Conservation (phyloP, 2,113 vertebrate species). For the Mesembrinibis cayennensis region DNA sequence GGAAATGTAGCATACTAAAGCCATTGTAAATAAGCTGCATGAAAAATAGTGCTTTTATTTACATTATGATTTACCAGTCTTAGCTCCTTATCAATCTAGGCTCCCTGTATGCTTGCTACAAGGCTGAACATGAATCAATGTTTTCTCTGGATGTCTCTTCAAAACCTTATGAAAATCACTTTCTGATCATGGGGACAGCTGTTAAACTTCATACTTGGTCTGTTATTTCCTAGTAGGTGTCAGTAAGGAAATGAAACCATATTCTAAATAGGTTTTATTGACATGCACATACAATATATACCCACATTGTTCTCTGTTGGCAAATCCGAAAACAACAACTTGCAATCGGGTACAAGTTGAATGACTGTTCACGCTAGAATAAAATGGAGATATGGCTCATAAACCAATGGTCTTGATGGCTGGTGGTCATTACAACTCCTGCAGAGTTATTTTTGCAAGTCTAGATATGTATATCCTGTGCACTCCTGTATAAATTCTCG, state of each 20-base stretch:
- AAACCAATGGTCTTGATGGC: not conserved
- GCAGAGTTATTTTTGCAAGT: not conserved
- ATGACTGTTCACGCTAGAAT: not conserved
- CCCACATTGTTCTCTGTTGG: not conserved
- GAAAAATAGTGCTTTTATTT: conserved; percentile 74
- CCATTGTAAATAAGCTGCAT: conserved; percentile 71
- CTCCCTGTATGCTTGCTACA: conserved; percentile 45
- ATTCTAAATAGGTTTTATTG: conserved; percentile 55
- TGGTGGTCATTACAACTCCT: not conserved
- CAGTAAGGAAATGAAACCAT: conserved; percentile 37
- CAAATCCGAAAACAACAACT: conserved; percentile 1
- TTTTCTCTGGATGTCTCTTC: conserved; percentile 47
- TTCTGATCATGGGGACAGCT: conserved; percentile 38
- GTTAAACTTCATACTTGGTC: conserved; percentile 49
- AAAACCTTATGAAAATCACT: conserved; percentile 53
- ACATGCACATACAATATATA: not conserved
- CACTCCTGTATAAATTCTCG: not conserved
- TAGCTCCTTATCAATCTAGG: conserved; percentile 56
- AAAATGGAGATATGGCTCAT: conserved; percentile 6
- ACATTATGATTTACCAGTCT: conserved; percentile 66
- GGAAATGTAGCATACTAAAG: conserved; percentile 71
- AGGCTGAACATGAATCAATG: conserved; percentile 40
- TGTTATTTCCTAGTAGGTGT: conserved; percentile 38
- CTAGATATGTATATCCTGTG: not conserved
- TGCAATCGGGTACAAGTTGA: not conserved